Evolutionary conservation across 1,140 invertebrate genomes (phyloP), one percentile per base, ranked within the genome.

Genomic region (Cotesia vestalis): DNA sequence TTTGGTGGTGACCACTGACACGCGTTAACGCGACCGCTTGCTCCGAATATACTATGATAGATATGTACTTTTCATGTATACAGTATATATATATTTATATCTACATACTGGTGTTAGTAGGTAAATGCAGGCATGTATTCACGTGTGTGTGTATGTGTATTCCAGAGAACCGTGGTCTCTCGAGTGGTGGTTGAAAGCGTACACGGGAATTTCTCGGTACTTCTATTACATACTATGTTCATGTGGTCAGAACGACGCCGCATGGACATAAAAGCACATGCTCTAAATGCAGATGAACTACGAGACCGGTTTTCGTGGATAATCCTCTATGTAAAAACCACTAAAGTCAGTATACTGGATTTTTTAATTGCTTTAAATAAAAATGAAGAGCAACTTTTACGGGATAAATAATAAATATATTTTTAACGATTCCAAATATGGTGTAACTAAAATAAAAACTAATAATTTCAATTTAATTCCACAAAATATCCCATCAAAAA

Each of bases 211-310:
- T 46, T 46, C 40, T 46, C 40, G 40, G 40, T 46, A 46, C 40
- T 46, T 46, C 40, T 46, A 46, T 46, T 46, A 46, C 40, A 46
- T 46, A 46, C 40, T 46, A 46, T 46, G 40, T 46, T 46, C 40
- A 46, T 46, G 40, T 46, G 40, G 40, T 46, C 40, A 46, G 40
- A 46, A 46, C 40, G 40, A 46, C 40, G 40, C 40, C 5, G 40
- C 40, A 46, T 11, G 40, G 40, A 46, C 40, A 46, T 46, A 46
- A 46, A 59, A 36, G 52, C 35, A 40, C 51, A 34, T n/a, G 12
- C 63, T 66, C 35, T 66, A 72, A 66, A 72, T 72, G 70, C 70
- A 72, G 70, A 72, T 72, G 70, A 72, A 72, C 51, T 12, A 66
- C 4, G 20, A 60, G 38, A 40, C 38, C 8, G 12, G 20, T 61